These are phyloP conservation scores for Hemicrepidius hirtus DNA, from an alignment of 2,888 invertebrate species.

Conservation along the genomic window DNA sequence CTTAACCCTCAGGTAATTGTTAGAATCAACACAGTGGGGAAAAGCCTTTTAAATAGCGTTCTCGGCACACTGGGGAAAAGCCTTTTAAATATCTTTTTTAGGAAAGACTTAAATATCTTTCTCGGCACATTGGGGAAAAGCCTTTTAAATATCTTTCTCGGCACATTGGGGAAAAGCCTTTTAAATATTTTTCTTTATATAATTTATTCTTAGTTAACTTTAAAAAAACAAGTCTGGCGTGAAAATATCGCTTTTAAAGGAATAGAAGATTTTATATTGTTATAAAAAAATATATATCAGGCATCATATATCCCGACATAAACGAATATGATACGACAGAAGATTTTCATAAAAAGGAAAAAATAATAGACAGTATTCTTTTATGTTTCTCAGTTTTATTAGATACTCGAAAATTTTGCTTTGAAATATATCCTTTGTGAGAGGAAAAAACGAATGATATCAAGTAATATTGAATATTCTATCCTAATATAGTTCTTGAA, in stretches of 20 bases:
- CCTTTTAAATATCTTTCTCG: no score
- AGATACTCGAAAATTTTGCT: slow-evolving; percentile 11
- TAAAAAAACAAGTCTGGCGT: not conserved
- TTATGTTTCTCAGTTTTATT: slow-evolving; percentile 11
- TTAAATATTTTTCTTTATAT: no score
- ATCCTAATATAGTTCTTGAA: no score
- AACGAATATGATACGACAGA: slow-evolving; percentile 10
- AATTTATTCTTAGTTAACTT: not conserved
- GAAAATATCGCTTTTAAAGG: not conserved
- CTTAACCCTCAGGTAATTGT: slow-evolving; percentile 3
- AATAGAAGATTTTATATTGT: slow-evolving; percentile 5
- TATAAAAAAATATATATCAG: slow-evolving; percentile 4
- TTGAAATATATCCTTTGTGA: slow-evolving; percentile 10
- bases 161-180: no score
- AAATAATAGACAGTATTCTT: slow-evolving; percentile 11
- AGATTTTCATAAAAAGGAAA: slow-evolving; percentile 15
- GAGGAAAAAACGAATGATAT: not conserved
- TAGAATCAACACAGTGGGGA: no score
- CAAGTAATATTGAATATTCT: not conserved
- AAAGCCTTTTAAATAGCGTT: no score
- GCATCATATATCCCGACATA: slow-evolving; percentile 1
- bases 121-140: no score
- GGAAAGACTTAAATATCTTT: no score
- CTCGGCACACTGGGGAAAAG: no score
- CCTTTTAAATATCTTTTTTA: no score